Evolutionary conservation across 1,140 invertebrate genomes (phyloP), one percentile per base, ranked within the genome.

Genomic region (Pachyrhynchus sulphureomaculatus): DNA sequence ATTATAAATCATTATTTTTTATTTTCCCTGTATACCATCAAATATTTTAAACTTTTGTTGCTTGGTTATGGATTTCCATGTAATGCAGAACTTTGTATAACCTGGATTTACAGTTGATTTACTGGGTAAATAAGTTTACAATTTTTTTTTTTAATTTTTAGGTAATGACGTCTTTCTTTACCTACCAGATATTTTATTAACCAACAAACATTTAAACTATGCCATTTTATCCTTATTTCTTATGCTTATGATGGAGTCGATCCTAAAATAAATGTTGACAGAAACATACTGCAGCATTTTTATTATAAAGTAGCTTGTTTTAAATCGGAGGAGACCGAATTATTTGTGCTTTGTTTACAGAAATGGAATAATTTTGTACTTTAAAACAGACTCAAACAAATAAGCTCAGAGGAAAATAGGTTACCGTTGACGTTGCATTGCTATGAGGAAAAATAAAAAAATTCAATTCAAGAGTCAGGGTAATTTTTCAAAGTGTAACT

Each of bases 231-330:
- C 21, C 47, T 56, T 56, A 56, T 56, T 56, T 47, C 41, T 34
- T 56, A 34, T 56, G 45, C 47, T 41, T 24, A 26, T 56, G 20
- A 21, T 36, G 54, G 32, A 56, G 41, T 41, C 45, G 47, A 56
- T 41, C 54, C 24, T 29, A 47, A 20, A 56, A 56, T 56, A 26
- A 47, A 56, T 56, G 54, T 56, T 47, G 54, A 56, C 54, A 56
- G 54, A 45, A 56, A 56, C 54, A 56, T 56, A 56, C 54, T 56
- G 54, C 54, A 26, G 54, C 54, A 56, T 56, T 56, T 56, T 45
- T 56, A 56, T 56, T 56, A 56, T 56, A 56, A 45, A 56, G 54
- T 47, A 41, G 44, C 54, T n/a, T 56, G 32, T 56, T 56, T 56
- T 56, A 56, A 56, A 45, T 56, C 39, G 54, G 29, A 56, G 47